Conservation (phyloP, 2,113 vertebrate species). For the Sylvia atricapilla region DNA sequence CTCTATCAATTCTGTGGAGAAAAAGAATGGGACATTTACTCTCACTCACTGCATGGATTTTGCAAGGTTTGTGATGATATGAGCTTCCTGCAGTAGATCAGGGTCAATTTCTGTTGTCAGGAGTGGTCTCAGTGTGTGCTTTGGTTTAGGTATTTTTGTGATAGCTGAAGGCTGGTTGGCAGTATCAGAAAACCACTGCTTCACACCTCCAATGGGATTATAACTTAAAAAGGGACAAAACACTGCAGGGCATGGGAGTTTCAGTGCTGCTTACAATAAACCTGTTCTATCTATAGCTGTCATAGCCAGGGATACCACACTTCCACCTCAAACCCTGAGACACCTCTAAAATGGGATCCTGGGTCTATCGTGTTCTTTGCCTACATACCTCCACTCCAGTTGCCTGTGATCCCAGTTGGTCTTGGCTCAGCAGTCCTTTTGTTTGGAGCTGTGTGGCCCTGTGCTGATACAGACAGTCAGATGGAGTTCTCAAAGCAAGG, state of each 20-base stretch:
- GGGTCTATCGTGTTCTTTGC: not conserved
- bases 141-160: not conserved
- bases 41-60: not conserved
- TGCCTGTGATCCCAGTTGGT: not conserved
- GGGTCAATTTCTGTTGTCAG: slow-evolving; percentile 2
- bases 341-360: accelerated
- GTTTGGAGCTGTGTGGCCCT: not conserved
- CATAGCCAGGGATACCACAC: not conserved
- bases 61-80: not conserved
- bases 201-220: not conserved
- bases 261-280: not conserved
- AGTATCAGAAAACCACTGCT: not conserved
- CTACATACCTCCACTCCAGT: not conserved
- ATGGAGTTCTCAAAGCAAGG: not conserved
- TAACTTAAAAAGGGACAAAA: not conserved
- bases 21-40: not conserved
- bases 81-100: not conserved
- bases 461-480: not conserved
- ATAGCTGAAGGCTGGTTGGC: not conserved
- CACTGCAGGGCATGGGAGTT: not conserved
- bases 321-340: not conserved
- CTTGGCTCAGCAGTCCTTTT: not conserved
- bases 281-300: not conserved
- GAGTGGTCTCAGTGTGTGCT: not conserved
- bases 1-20: not conserved